These are phyloP conservation scores for Camponotus vicinus DNA, from an alignment of 1,140 invertebrate species.

Conservation along the genomic window DNA sequence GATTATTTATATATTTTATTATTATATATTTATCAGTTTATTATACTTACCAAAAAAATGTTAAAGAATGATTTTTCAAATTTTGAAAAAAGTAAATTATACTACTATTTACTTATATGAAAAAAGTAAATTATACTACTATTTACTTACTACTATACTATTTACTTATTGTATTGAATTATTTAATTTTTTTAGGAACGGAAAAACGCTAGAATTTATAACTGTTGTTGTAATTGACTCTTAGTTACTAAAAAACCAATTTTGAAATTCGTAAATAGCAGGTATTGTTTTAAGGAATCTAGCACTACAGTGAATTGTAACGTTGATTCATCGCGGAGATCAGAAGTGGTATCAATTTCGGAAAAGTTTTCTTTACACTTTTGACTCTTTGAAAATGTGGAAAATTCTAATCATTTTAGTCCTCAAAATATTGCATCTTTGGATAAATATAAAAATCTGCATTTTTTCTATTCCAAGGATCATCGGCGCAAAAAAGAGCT, in stretches of 20 bases:
- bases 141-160: no score
- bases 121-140: no score
- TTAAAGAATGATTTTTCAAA: no score
- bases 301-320: constrained; percentile 54
- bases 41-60: no score
- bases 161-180: no score
- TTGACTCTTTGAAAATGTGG: constrained; percentile 11
- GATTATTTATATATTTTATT: no score
- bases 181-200: not conserved
- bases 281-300: constrained; percentile 32
- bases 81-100: no score
- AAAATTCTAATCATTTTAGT: constrained; percentile 4
- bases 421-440: not conserved
- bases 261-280: not conserved
- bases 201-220: not conserved
- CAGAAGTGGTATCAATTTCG: not conserved
- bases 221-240: not conserved
- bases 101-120: no score
- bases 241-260: constrained; percentile 26
- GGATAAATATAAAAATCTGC: not conserved
- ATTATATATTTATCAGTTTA: no score
- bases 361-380: not conserved
- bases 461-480: constrained; percentile 9
- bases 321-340: constrained; percentile 42
- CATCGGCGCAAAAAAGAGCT: not conserved